phyloP scores from a whole-genome alignment of 2,797 vertebrate species.

The Monodelphis domestica region DNA sequence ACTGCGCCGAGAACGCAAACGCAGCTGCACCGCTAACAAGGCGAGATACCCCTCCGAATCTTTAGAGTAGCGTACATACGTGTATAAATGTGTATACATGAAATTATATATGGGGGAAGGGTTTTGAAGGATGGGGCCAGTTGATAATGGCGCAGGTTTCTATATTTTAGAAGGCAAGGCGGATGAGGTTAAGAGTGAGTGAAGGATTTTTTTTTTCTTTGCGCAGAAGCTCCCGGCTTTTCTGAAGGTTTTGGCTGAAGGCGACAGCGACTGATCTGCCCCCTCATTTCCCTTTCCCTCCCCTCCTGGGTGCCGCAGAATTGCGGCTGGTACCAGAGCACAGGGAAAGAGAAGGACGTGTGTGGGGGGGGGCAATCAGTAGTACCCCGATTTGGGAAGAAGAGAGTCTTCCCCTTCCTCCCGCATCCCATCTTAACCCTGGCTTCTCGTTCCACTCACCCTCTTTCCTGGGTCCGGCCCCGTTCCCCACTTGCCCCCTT shows the following conservation, averaged over 20 bases:
- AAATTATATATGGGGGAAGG: not conserved
- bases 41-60: not conserved
- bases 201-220: not conserved
- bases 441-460: not conserved
- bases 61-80: not conserved
- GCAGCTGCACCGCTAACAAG: not conserved
- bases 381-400: not conserved
- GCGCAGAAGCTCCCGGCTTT: not conserved
- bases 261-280: not conserved
- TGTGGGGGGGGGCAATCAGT: not conserved
- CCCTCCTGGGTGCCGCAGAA: not conserved
- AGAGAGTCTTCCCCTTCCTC: not conserved
- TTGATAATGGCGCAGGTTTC: slow-evolving; percentile 2
- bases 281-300: not conserved
- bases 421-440: not conserved
- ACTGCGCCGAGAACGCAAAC: not conserved
- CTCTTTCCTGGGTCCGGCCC: not conserved
- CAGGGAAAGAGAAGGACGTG: not conserved
- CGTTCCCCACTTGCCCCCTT: not conserved
- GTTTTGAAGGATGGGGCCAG: not conserved
- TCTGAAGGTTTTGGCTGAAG: not conserved
- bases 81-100: not conserved
- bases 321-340: not conserved
- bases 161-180: not conserved
- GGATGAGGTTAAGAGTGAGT: not conserved